These are phyloP conservation scores for Epinephelus cyanopodus DNA, from an alignment of 2,113 vertebrate genomes.

Conservation along the genomic window DNA sequence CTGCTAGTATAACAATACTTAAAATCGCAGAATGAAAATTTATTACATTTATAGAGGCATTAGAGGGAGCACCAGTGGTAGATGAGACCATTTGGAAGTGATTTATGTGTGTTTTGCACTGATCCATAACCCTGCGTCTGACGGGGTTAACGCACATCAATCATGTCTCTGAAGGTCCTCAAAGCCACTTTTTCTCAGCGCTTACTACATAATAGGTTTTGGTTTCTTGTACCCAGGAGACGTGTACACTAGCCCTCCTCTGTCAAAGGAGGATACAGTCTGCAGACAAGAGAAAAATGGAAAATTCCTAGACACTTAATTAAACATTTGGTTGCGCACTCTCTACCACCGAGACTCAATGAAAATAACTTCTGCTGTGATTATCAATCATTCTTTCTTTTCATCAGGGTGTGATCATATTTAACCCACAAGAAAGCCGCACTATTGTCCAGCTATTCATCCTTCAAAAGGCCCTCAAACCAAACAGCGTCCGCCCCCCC, in stretches of 20 bases:
- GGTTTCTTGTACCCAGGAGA: slow-evolving; percentile 51
- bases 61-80: slow-evolving; percentile 38
- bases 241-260: slow-evolving; percentile 18
- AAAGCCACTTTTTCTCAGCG: slow-evolving; percentile 31
- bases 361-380: slow-evolving; percentile 14
- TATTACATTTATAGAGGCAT: background rate
- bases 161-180: slow-evolving; percentile 60
- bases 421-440: slow-evolving; percentile 22
- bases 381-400: slow-evolving; percentile 30
- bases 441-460: slow-evolving; percentile 27
- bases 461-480: slow-evolving; percentile 46
- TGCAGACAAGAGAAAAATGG: slow-evolving; percentile 38
- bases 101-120: slow-evolving; percentile 64
- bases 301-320: slow-evolving; percentile 26
- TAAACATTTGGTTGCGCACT: slow-evolving; percentile 15
- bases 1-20: background rate
- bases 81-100: slow-evolving; percentile 68
- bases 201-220: slow-evolving; percentile 59
- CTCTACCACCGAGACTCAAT: background rate
- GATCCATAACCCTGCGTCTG: slow-evolving; percentile 73
- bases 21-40: background rate
- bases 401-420: slow-evolving; percentile 15
- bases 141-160: slow-evolving; percentile 73
- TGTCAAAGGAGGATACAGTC: slow-evolving; percentile 48
- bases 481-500: slow-evolving; percentile 8